phyloP scores from a whole-genome alignment of 2,888 invertebrate species.

The Sialis lutaria region DNA sequence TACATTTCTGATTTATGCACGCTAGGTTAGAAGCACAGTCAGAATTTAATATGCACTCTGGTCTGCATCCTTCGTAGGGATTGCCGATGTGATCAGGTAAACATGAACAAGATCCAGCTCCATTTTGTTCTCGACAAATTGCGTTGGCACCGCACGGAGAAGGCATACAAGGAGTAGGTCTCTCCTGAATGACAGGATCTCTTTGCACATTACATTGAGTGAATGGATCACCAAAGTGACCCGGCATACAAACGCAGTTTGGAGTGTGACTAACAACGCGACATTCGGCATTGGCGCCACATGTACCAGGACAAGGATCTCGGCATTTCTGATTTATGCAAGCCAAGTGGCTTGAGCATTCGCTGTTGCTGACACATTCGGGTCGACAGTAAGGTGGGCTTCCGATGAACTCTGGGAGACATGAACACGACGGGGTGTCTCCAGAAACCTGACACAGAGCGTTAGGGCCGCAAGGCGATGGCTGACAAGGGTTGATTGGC shows the following conservation, averaged over 20 bases:
- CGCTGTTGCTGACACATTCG: conserved; percentile 54
- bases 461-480: conserved; percentile 51
- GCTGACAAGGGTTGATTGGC: conserved; percentile 41
- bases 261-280: conserved; percentile 58
- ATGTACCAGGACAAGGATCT: conserved; percentile 55
- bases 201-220: conserved; percentile 28
- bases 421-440: conserved; percentile 48
- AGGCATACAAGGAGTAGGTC: conserved; percentile 41
- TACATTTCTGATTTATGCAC: conserved; percentile 55
- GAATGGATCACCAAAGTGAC: conserved; percentile 53
- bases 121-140: conserved; percentile 43
- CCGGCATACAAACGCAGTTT: conserved; percentile 44
- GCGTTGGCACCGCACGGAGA: conserved; percentile 55
- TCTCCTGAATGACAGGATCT: conserved; percentile 28
- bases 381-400: conserved; percentile 54
- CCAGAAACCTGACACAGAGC: conserved; percentile 41
- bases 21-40: conserved; percentile 56
- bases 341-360: conserved; percentile 46
- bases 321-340: conserved; percentile 56
- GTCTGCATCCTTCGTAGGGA: conserved; percentile 60
- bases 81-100: conserved; percentile 55
- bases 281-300: conserved; percentile 53
- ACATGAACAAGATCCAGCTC: conserved; percentile 50
- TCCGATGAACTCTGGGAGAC: conserved; percentile 47
- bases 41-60: conserved; percentile 53